phyloP scores from a whole-genome alignment of 1,140 invertebrate genomes.

The Paramacrobiotus metropolitanus region DNA sequence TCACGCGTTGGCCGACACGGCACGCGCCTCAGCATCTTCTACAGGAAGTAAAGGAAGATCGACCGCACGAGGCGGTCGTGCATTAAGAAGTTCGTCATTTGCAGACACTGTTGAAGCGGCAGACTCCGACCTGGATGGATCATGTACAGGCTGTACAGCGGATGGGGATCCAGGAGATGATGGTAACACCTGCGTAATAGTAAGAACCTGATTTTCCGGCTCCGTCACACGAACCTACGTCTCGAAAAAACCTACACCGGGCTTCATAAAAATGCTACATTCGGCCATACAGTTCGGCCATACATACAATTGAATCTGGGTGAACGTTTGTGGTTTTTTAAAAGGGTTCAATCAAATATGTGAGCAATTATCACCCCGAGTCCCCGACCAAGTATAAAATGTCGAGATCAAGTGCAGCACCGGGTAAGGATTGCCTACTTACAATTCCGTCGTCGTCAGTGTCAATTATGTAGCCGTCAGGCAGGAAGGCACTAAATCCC shows the following conservation, averaged over 20 bases:
- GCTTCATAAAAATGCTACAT: no score
- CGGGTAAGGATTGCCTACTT: conserved; percentile 9
- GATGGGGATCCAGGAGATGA: conserved; percentile 12
- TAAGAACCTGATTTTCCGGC: conserved; percentile 4
- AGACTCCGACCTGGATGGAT: conserved; percentile 12
- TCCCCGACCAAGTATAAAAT: conserved; percentile 12
- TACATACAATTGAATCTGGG: no score
- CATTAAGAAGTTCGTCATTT: neutral
- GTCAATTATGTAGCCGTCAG: conserved; percentile 94
- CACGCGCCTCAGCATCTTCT: neutral
- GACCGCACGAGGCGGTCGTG: neutral
- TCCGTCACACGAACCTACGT: no score
- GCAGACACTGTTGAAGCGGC: neutral
- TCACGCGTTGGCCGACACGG: conserved; percentile 8
- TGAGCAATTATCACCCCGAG: no score
- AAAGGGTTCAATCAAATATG: no score
- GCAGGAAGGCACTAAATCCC: conserved; percentile 96
- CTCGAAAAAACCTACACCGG: no score
- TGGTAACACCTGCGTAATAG: conserved; percentile 7
- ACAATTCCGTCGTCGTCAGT: conserved; percentile 25
- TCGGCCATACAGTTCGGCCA: no score
- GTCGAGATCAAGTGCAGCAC: conserved; percentile 4
- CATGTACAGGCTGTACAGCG: conserved; percentile 13
- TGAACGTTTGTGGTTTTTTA: no score
- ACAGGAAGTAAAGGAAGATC: neutral